Evolutionary conservation across 2,113 vertebrate species (phyloP), one percentile per base, ranked within the genome.

Genomic region (Muntiacus reevesi): DNA sequence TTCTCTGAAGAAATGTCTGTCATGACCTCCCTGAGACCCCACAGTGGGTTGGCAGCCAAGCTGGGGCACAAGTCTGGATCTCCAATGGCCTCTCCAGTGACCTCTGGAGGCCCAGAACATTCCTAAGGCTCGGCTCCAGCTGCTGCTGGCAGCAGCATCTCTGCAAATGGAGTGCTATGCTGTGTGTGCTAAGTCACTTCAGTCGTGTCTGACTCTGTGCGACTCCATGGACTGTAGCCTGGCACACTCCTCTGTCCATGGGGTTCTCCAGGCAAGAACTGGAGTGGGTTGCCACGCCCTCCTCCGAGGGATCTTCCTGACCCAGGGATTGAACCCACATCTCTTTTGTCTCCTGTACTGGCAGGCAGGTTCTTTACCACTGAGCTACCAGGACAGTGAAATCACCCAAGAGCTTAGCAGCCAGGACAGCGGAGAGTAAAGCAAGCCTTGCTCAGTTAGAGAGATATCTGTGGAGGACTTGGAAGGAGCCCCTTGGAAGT

Each of bases 1-100:
- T 94, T 88, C 94, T 96, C 90, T 82, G 33, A 92, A 91, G 76
- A 91, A 95, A 95, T 96, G 19, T 84, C 45, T 96, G 52, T 54
- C 87, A 43, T 78, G 93, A 96, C 91, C 89, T 89, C 36, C 59
- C 74, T 40, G 71, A 88, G 93, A 87, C 89, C 81, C n/a, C 62
- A 71, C 87, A 87, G 96, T 0, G 45, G 67, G 89, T 27, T 82
- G 82, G 83, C 74, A 91, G 90, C 82, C 71, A 28, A 14, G 52
- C 60, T 45, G 45, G 78, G 59, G 16, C 67, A 74, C 55, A 76
- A 47, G 60, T 62, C 64, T 86, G 71, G 28, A 40, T 83, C 85
- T 91, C 91, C 57, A 86, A 14, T 23, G 91, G 86, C 45, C 62
- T 94, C 21, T 86, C 33, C 12, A 16, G 76, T 88, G 92, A 78